Conservation (phyloP, 2,797 vertebrate species). For the Amblyraja radiata region DNA sequence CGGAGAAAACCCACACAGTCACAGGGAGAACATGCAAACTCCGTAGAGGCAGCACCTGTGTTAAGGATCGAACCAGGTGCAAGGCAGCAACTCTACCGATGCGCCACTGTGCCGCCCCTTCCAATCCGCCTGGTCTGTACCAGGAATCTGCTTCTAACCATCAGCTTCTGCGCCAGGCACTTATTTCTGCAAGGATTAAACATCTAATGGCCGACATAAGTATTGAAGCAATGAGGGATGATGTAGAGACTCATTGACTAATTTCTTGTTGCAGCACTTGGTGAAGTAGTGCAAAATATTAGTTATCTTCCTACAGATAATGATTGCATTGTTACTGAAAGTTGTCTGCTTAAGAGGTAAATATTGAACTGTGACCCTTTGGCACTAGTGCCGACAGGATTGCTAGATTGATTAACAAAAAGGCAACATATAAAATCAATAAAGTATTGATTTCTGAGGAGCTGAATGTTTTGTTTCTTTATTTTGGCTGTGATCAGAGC, state of each 20-base stretch:
- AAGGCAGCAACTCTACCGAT: no score
- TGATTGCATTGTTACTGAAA: background rate
- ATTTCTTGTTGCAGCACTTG: background rate
- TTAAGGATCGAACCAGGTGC: no score
- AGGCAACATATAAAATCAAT: conserved; percentile 1
- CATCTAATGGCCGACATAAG: background rate
- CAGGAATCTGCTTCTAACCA: no score
- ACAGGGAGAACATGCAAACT: no score
- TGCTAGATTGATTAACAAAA: background rate
- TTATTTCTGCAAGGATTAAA: background rate
- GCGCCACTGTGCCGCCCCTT: no score
- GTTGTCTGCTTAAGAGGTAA: background rate
- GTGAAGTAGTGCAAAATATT: background rate
- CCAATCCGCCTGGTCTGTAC: no score
- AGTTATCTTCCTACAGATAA: no score
- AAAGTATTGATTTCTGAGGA: background rate
- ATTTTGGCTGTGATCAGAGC: background rate
- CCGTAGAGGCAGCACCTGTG: no score
- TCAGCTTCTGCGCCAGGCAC: no score
- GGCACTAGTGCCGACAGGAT: background rate
- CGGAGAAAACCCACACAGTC: no score
- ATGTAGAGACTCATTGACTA: conserved; percentile 2
- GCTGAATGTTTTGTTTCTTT: background rate
- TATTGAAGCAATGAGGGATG: background rate
- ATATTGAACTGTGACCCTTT: background rate